These are phyloP conservation scores for Amblyjoppa proteus DNA, from an alignment of 2,888 invertebrate species.

Conservation along the genomic window DNA sequence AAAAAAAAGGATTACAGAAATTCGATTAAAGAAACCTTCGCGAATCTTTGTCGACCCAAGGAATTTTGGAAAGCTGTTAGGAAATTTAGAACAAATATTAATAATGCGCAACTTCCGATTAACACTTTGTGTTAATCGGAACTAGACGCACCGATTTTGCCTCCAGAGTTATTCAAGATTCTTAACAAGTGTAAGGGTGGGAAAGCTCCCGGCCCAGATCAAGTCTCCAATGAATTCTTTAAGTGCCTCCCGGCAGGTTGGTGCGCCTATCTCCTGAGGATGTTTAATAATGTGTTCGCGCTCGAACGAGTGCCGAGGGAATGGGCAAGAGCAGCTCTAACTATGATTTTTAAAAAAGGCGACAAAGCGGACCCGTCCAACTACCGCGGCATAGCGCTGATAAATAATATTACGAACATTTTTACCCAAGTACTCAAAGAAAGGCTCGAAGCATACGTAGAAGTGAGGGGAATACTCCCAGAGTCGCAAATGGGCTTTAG, in stretches of 20 bases:
- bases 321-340: conserved; percentile 36
- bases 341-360: conserved; percentile 57
- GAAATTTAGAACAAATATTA: neutral
- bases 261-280: conserved; percentile 4
- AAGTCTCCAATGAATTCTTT: conserved; percentile 41
- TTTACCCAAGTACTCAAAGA: conserved; percentile 44
- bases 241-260: conserved; percentile 16
- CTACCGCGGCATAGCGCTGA: conserved; percentile 59
- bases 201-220: conserved; percentile 48
- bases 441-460: conserved; percentile 49
- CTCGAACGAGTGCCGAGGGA: conserved; percentile 27
- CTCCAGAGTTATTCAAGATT: neutral
- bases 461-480: conserved; percentile 45
- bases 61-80: neutral
- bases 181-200: conserved; percentile 30
- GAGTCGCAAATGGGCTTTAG: conserved; percentile 62
- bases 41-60: neutral
- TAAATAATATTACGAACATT: conserved; percentile 44
- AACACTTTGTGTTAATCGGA: neutral
- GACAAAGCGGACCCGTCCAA: conserved; percentile 57
- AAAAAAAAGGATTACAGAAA: neutral
- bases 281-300: conserved; percentile 25
- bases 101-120: neutral
- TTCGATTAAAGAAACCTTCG: neutral
- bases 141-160: conserved; percentile 20